A percentile compares a stretch with the other conserved stretches of the same genome.
Evolutionary conservation across 2,113 vertebrate genomes (phyloP).

Genomic region (Pteronura brasiliensis): DNA sequence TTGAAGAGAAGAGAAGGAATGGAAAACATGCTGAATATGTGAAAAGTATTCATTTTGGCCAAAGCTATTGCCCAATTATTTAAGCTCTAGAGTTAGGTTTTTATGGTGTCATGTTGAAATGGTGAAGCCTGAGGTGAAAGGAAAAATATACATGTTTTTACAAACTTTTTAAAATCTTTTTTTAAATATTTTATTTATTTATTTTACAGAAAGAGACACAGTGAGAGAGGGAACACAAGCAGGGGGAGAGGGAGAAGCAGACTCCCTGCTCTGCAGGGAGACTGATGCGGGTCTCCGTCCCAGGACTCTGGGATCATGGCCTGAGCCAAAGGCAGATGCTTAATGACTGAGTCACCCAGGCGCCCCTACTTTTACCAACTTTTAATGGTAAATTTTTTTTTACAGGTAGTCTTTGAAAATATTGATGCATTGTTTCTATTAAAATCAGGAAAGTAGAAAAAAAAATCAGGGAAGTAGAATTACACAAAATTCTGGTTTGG

Average conservation of each 20-base stretch:
- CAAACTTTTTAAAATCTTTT: background rate
- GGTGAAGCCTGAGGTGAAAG: background rate
- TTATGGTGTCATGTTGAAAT: background rate
- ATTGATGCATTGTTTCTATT: background rate
- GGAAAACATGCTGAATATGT: background rate
- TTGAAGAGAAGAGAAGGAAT: background rate
- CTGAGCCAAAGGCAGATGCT: no score
- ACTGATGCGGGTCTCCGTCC: no score
- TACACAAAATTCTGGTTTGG: background rate
- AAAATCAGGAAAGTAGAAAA: background rate
- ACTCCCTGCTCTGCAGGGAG: no score
- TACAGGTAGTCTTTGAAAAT: background rate
- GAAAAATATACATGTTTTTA: background rate
- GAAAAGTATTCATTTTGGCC: background rate
- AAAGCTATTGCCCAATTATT: background rate
- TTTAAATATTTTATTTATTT: no score
- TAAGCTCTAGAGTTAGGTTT: background rate
- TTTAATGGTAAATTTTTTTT: background rate
- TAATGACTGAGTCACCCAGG: no score
- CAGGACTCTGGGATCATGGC: no score
- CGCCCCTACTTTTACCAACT: background rate
- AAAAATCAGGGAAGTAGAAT: no score
- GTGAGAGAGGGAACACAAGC: no score
- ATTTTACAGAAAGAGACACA: no score
- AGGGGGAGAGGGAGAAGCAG: no score